Evolutionary conservation across 1,140 invertebrate species (phyloP), one percentile per base, ranked within the genome.

Genomic region (Drosophila yakuba): DNA sequence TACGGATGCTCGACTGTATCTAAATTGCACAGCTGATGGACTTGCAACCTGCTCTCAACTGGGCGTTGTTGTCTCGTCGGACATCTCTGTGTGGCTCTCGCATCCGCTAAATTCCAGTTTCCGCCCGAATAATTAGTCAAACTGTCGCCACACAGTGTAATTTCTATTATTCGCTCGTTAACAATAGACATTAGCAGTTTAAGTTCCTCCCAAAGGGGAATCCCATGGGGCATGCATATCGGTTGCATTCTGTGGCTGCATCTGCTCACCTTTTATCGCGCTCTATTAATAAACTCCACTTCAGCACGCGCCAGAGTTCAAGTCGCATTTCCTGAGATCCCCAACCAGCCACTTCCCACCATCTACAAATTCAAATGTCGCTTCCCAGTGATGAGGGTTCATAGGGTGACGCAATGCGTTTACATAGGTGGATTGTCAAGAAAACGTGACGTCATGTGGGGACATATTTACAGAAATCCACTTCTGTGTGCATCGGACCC

Each of bases 41-140:
- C 32, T 32, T 8, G 32, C 32, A 68, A 71, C 66, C 67, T 50
- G 67, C 67, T 71, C 51, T 71, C 64, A 71, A 71, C 36, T 56
- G 64, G 67, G 67, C 67, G 67, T 57, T 69, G 64, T 43, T 51
- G 36, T 54, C 47, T 57, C 36, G 48, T 11, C 36, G 11, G 35
- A 48, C 41, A 28, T 56, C 58, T 23, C 57, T 39, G 47, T 20
- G 36, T 17, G 61, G 36, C 43, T 62, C 57, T 67, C 39, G 62
- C 62, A 74, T 75, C 73, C 73, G 77, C 64, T 66, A 39, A 69
- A 64, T 56, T 78, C 68, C 54, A 67, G 71, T 83, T 88, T 83
- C 79, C 79, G 79, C 54, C 66, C 78, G 57, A 69, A 69, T 77
- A 86, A 86, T 82, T 82, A 60, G 52, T 56, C 17, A 66, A 67